Conservation (phyloP, 2,113 vertebrate genomes). For the Eira barbara region DNA sequence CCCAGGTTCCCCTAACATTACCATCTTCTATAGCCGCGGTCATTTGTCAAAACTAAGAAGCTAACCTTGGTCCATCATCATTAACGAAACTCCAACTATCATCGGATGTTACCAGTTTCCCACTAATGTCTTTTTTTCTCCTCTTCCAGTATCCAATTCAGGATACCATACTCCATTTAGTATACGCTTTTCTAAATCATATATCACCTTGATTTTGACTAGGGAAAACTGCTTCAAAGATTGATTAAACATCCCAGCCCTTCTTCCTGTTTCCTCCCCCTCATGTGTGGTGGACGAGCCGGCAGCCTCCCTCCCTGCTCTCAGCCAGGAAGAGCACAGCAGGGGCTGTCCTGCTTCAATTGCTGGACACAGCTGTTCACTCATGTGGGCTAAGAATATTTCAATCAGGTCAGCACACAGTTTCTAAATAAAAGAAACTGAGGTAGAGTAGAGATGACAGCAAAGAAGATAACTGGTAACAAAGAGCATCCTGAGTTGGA, state of each 20-base stretch:
- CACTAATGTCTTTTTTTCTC: neutral
- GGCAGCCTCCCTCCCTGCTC: neutral
- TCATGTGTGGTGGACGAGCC: rapidly evolving
- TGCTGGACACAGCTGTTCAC: neutral
- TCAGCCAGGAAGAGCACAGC: neutral
- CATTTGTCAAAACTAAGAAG: neutral
- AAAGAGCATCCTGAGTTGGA: neutral
- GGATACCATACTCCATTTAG: neutral
- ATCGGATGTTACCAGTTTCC: neutral
- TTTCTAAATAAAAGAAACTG: constrained; percentile 54
- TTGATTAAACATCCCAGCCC: neutral
- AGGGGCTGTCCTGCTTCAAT: neutral
- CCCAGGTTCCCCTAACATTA: neutral
- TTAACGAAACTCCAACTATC: neutral
- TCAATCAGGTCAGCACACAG: constrained; percentile 22
- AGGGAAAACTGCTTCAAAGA: neutral
- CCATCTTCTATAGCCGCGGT: neutral
- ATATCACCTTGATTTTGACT: neutral
- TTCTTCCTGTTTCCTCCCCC: neutral
- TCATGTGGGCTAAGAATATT: constrained; percentile 40
- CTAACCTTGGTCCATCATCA: neutral
- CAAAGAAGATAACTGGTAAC: neutral
- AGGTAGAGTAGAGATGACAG: constrained; percentile 3
- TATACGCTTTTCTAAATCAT: neutral
- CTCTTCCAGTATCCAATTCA: neutral